A percentile compares a stretch with the other conserved stretches of the same genome.
phyloP scores from a whole-genome alignment of 2,888 invertebrate genomes.

The Herminia tarsipennalis region DNA sequence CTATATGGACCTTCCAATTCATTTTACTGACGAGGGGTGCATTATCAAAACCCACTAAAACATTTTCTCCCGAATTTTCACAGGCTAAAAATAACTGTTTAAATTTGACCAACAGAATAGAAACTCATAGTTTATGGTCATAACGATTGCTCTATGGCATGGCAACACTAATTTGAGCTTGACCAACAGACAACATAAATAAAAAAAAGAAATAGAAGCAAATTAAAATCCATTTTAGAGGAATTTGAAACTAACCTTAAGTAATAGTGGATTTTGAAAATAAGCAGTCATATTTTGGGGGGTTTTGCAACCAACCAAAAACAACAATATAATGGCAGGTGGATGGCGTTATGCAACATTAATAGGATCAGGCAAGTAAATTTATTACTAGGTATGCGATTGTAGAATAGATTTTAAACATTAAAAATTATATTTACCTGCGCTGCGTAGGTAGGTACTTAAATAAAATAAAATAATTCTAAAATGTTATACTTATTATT shows the following conservation, averaged over 20 bases:
- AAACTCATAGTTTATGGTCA: background rate
- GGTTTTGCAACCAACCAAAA: slow-evolving; percentile 6
- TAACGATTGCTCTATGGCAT: background rate
- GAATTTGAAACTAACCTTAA: slow-evolving; percentile 5
- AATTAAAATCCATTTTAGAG: slow-evolving; percentile 3
- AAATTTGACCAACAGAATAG: background rate
- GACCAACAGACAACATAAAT: too few relatives aligned
- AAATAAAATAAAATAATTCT: background rate
- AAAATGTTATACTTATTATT: background rate
- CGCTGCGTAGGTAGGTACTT: background rate
- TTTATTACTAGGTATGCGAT: too few relatives aligned
- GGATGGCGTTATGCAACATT: background rate
- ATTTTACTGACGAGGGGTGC: background rate
- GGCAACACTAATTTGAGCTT: too few relatives aligned
- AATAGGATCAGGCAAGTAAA: too few relatives aligned
- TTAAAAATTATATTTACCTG: background rate
- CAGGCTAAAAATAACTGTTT: background rate
- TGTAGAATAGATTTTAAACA: background rate
- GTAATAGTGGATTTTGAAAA: slow-evolving; percentile 6
- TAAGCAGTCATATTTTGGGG: slow-evolving; percentile 3
- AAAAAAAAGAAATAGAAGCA: background rate
- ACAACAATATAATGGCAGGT: background rate
- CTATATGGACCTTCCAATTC: too few relatives aligned
- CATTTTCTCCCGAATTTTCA: background rate
- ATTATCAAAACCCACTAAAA: background rate